Percentiles rank a stretch among this genome's conserved stretches.
Evolutionary conservation across 2,113 vertebrate species (phyloP).

Genomic region (Petromus typicus): DNA sequence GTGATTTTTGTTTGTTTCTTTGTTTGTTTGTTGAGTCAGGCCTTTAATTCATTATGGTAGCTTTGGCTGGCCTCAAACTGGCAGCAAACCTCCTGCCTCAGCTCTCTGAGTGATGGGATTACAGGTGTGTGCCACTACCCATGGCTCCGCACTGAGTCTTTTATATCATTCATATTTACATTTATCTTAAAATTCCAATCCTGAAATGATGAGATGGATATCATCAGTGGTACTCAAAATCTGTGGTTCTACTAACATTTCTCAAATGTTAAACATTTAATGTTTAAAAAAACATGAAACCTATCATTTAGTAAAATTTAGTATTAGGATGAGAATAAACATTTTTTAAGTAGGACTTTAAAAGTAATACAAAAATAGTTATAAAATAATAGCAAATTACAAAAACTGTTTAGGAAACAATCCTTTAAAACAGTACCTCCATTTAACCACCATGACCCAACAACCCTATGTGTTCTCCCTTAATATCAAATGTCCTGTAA

Average conservation of each 20-base stretch:
- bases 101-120: too few species aligned
- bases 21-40: not conserved
- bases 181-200: not conserved
- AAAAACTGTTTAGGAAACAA: not conserved
- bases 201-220: not conserved
- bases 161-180: not conserved
- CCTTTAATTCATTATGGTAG: too few species aligned
- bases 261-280: not conserved
- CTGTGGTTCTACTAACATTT: not conserved
- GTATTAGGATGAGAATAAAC: not conserved
- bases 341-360: not conserved
- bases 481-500: not conserved
- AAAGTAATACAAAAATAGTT: not conserved
- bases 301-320: slow-evolving; percentile 7
- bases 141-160: not conserved
- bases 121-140: too few species aligned
- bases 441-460: not conserved
- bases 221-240: not conserved
- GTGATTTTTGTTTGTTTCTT: too few species aligned
- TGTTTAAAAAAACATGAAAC: not conserved
- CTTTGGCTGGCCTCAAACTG: too few species aligned
- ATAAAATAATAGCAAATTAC: not conserved
- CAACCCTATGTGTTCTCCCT: not conserved
- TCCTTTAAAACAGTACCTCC: not conserved
- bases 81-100: too few species aligned